Base-by-base conservation (phyloP, 2,888 invertebrate species). In the Flabesymbios commensalis region DNA sequence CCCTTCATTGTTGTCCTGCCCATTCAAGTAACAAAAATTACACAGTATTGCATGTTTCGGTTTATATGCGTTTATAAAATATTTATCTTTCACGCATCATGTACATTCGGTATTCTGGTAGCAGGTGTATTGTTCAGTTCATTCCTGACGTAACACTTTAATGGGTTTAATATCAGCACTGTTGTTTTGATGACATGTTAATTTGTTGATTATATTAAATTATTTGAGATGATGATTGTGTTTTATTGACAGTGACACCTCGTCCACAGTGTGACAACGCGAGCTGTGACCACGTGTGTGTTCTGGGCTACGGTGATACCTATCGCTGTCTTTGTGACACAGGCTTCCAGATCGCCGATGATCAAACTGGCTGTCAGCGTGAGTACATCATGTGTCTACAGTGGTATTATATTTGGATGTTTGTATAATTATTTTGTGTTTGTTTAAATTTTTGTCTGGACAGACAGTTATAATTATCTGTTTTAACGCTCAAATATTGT, bases 251-350 rank as follows among this genome's bases (percentile, higher is more conserved):
- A 29, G 31, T 57, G 26, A 24, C 59, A 72, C 72, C 14, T 17
- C 39, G 3, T 5, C 72, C 75, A 61, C 74, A 75, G 1, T 79
- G 78, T 61, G 54, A 90, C 77, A 93, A 93, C 73, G 93, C 93
- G 0, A 91, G 90, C 0, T 97, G 97, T 82, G 89, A 93, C 51
- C 95, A 97, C 71, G 90, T 97, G 89, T 97, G 96, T 78, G 91
- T 96, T 54, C 89, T 96, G 0, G 1, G 79, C 72, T 84, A 64
- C 43, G 75, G 73, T 86, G 88, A 73, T 0, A 90, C 90, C 0
- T 96, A 90, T 81, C 87, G 94, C 4, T 97, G 97, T 83, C 92
- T 94, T 45, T 97, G 96, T 80, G 88, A 91, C 69, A 91, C 93
- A 33, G 96, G 96, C 5, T 94, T 88, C 84, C 86, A 89, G 69